Conservation (phyloP, 2,797 vertebrate species). For the Capromys pilorides region DNA sequence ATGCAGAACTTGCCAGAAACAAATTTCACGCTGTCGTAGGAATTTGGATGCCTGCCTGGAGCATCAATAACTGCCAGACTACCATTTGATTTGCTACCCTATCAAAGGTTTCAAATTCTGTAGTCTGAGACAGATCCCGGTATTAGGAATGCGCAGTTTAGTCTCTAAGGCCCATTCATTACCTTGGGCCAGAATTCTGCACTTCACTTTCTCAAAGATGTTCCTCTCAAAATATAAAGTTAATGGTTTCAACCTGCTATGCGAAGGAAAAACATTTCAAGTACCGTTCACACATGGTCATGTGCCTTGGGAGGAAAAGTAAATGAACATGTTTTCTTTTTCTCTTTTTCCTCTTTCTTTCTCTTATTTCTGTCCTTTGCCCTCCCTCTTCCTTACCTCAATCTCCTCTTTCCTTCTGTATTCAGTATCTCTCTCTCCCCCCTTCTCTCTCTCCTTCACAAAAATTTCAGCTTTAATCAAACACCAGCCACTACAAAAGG, state of each 20-base stretch:
- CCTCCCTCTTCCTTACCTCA: not conserved
- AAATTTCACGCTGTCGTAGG: conserved; percentile 31
- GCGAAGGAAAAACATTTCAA: not conserved
- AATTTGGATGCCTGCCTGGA: not conserved
- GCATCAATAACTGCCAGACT: not conserved
- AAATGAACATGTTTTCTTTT: not conserved
- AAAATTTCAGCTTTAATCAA: not conserved
- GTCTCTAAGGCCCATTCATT: conserved; percentile 19
- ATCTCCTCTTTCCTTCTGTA: not conserved
- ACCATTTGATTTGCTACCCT: conserved; percentile 2
- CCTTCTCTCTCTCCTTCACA: no score
- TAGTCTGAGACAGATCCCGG: conserved; percentile 7
- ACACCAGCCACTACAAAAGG: not conserved
- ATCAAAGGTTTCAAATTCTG: conserved; percentile 45
- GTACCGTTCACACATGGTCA: not conserved
- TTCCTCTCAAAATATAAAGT: not conserved
- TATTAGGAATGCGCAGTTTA: conserved; percentile 8
- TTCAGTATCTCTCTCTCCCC: not conserved
- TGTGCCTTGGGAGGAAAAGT: not conserved
- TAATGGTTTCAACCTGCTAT: not conserved
- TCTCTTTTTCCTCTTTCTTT: not conserved
- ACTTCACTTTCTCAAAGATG: not conserved
- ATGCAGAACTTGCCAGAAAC: conserved; percentile 25
- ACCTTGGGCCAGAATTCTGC: not conserved
- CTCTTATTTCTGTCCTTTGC: no score